Percentiles rank a stretch among this genome's conserved stretches.
Conservation (phyloP, 2,888 invertebrate genomes). For the Trachelus stipa region DNA sequence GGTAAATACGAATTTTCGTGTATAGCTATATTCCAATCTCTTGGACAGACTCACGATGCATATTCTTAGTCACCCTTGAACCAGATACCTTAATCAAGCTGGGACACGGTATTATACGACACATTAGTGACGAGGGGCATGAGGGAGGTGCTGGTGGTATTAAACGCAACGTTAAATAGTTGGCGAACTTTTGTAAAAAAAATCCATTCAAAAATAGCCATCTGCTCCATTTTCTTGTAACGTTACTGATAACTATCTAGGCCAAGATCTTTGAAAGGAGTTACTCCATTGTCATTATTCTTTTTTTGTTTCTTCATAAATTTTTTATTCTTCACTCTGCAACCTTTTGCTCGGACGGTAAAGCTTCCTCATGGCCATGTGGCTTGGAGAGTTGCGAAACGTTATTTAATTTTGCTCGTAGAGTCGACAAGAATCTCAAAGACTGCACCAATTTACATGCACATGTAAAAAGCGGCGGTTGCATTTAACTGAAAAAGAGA, state of each 20-base stretch:
- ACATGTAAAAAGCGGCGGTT: neutral
- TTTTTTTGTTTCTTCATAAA: neutral
- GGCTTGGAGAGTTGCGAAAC: neutral
- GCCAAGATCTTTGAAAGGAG: neutral
- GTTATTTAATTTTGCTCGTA: neutral
- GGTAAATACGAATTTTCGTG: neutral
- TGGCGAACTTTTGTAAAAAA: neutral
- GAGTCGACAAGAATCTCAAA: neutral
- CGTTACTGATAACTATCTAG: neutral
- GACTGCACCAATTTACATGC: neutral
- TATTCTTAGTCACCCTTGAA: conserved; percentile 32
- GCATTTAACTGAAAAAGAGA: neutral
- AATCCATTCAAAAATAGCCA: neutral
- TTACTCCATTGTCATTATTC: neutral
- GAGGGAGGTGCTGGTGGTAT: neutral
- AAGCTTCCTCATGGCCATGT: too few relatives aligned
- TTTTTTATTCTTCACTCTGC: neutral
- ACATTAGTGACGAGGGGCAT: neutral
- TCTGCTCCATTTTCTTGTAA: neutral
- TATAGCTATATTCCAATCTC: neutral
- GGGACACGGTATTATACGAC: conserved; percentile 1
- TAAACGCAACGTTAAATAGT: conserved; percentile 6
- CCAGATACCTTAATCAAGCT: conserved; percentile 45
- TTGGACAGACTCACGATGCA: neutral
- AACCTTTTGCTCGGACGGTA: too few relatives aligned